These are phyloP conservation scores for Scolopax rusticola DNA, from an alignment of 2,797 vertebrate species.

Conservation along the genomic window DNA sequence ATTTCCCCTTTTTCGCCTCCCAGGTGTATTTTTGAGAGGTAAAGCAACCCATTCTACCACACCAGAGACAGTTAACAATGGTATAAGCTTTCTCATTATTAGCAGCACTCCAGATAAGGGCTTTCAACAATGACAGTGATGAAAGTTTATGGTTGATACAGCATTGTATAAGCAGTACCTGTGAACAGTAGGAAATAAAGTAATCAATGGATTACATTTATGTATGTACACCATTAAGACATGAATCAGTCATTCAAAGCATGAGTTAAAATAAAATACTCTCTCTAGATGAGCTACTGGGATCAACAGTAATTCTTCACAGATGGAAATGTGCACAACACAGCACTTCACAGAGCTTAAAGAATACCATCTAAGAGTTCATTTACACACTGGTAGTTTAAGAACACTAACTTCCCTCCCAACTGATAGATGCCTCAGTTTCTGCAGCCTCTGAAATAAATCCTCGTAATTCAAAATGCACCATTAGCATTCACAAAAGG, in stretches of 20 bases:
- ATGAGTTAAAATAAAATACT: not conserved
- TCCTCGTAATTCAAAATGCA: not conserved
- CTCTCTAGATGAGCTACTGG: not conserved
- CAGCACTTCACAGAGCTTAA: not conserved
- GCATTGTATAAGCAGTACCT: not conserved
- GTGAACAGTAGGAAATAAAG: not conserved
- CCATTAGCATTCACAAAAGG: not conserved
- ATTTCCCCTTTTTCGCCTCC: not conserved
- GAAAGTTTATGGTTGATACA: not conserved
- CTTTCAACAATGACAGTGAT: not conserved
- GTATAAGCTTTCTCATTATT: not conserved
- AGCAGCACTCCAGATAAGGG: not conserved
- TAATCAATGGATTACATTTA: not conserved
- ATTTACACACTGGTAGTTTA: not conserved
- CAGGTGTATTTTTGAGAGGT: not conserved
- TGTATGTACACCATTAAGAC: not conserved
- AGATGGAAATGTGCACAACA: not conserved
- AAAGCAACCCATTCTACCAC: not conserved
- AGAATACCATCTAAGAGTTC: not conserved
- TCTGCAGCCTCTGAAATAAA: not conserved
- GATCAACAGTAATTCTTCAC: slow-evolving; percentile 31
- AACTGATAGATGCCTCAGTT: not conserved
- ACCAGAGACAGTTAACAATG: not conserved
- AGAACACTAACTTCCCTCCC: not conserved
- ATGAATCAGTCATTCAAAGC: not conserved